Base-by-base conservation (phyloP, 2,888 invertebrate species). In the Phytoseiulus persimilis region DNA sequence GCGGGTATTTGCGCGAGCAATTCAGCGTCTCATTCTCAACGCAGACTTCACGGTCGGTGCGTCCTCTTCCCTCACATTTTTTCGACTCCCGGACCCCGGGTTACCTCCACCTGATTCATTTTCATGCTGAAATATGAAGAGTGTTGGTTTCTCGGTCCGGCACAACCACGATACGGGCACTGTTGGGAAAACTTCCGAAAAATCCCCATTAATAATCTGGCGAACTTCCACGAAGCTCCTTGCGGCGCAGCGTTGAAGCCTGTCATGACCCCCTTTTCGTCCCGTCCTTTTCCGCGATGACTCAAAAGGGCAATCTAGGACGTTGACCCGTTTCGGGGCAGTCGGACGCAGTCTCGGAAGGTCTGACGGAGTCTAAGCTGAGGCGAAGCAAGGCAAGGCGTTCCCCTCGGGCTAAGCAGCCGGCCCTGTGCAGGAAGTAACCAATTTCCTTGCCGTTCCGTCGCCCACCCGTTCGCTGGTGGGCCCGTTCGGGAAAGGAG, bases 401-500 rank as follows among this genome's bases (percentile, higher is more conserved):
- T 65, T 65, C 14, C 65, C 65, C 65, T 28, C 65, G 65, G 65
- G 65, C 65, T 3, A 65, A 65, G 65, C 65, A 65, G 65, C 65
- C 14, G 2, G 18, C 65, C 65, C 28, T 23, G 65, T n/a, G 87
- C 33, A 87, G 87, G 87, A 87, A 87, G 87, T 87, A 87, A 87
- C 87, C 87, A 87, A 87, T 87, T 87, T 87, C 39, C 87, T 87
- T 31, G 87, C 87, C 45, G 84, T 84, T 84, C 45, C 28, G 65
- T 65, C 65, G 65, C 65, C 5, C 28, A 28, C 23, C 23, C 65
- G 28, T 23, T 65, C 65, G 65, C 65, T 65, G 39, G 39, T 9
- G 3, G 5, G 39, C 3, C 39, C 65, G 23, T 65, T 65, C 65
- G 65, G 23, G 65, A 28, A 65, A 65, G 28, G 28, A 65, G 65